Percentiles rank a stretch among this genome's conserved stretches.
Evolutionary conservation across 2,797 vertebrate genomes (phyloP).

Genomic region (Aythya fuligula): DNA sequence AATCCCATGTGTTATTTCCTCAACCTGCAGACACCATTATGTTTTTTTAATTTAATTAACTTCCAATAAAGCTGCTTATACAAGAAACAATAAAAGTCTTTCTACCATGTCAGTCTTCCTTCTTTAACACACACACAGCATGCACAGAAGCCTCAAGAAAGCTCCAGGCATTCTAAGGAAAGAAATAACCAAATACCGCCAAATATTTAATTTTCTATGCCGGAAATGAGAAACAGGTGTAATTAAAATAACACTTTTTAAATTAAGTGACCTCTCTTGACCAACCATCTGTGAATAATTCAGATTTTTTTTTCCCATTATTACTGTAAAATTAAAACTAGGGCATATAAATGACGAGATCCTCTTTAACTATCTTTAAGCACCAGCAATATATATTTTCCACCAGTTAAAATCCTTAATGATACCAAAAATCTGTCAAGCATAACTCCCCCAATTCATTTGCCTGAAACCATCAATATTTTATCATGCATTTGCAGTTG

Average conservation of each 20-base stretch:
- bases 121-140: slow-evolving; percentile 17
- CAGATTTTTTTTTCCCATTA: slow-evolving; percentile 80
- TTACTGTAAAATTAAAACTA: slow-evolving; percentile 85
- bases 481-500: slow-evolving; percentile 86
- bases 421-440: slow-evolving; percentile 85
- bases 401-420: slow-evolving; percentile 87
- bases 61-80: slow-evolving; percentile 58
- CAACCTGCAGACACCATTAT: slow-evolving; percentile 48
- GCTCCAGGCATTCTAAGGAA: slow-evolving; percentile 72
- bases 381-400: slow-evolving; percentile 86
- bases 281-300: slow-evolving; percentile 86
- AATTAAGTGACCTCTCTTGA: slow-evolving; percentile 87
- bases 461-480: slow-evolving; percentile 88
- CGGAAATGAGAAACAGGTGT: slow-evolving; percentile 84
- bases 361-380: slow-evolving; percentile 86
- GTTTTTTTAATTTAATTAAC: slow-evolving; percentile 68
- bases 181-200: slow-evolving; percentile 80
- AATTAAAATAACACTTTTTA: slow-evolving; percentile 87
- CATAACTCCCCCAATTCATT: slow-evolving; percentile 85
- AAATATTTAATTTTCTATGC: slow-evolving; percentile 84
- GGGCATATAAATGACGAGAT: slow-evolving; percentile 82
- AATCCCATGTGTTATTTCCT: slow-evolving; percentile 42
- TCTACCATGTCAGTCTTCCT: slow-evolving; percentile 34
- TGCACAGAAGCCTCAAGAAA: slow-evolving; percentile 62
- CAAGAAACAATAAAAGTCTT: slow-evolving; percentile 61